Percentiles rank a stretch among this genome's conserved stretches.
phyloP scores from a whole-genome alignment of 2,797 vertebrate genomes.

The Chrysocyon brachyurus region DNA sequence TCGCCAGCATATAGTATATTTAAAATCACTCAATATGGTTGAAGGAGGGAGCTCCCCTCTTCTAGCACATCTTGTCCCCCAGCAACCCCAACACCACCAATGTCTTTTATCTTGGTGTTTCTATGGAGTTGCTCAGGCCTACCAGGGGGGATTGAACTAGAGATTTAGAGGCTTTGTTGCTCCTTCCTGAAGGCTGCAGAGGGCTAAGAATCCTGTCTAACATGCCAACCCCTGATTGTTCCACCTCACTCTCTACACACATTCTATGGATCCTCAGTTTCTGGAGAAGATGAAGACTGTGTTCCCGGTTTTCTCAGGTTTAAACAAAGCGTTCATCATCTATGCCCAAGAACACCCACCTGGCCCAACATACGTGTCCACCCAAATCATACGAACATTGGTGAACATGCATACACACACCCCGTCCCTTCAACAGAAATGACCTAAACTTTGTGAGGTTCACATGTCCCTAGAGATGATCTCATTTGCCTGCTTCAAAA shows the following conservation, averaged over 20 bases:
- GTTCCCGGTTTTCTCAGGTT: conserved; percentile 68
- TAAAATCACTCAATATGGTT: background rate
- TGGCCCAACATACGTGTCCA: conserved; percentile 78
- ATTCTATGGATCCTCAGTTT: conserved; percentile 76
- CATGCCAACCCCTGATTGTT: background rate
- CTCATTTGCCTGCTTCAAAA: conserved; percentile 93
- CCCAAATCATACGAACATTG: conserved; percentile 77
- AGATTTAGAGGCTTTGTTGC: background rate
- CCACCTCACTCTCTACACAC: conserved; percentile 28
- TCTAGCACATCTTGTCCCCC: background rate
- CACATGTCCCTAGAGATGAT: conserved; percentile 92
- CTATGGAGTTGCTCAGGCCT: background rate
- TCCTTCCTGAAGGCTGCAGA: background rate
- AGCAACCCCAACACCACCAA: background rate
- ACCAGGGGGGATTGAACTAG: background rate
- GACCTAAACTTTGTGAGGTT: conserved; percentile 92
- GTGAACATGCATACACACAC: conserved; percentile 42
- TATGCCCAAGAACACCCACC: conserved; percentile 81
- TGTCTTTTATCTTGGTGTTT: background rate
- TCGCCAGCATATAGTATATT: background rate
- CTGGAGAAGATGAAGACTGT: conserved; percentile 67
- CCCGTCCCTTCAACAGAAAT: conserved; percentile 87
- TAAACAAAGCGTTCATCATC: conserved; percentile 70
- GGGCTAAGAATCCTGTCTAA: background rate
- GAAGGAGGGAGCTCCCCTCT: background rate